phyloP scores from a whole-genome alignment of 2,888 invertebrate species.

The Oscheius sp. region DNA sequence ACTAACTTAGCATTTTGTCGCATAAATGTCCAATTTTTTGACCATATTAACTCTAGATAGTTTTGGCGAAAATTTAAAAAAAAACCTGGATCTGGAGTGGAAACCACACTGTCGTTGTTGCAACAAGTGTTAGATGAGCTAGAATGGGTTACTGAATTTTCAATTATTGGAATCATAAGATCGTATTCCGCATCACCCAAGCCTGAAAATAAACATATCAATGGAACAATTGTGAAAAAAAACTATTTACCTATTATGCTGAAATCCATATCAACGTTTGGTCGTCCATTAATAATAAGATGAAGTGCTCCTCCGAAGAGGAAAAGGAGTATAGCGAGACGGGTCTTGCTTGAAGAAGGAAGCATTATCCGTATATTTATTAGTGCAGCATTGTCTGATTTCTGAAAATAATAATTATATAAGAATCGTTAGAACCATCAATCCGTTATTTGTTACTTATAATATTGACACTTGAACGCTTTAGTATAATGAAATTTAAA shows the following conservation, averaged over 20 bases:
- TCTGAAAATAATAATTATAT: too few species aligned
- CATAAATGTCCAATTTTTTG: conserved; percentile 10
- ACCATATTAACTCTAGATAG: conserved; percentile 14
- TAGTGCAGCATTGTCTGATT: conserved; percentile 5
- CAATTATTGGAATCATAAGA: conserved; percentile 12
- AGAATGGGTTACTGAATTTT: conserved; percentile 10
- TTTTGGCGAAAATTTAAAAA: neutral
- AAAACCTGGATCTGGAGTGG: neutral
- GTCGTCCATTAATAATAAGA: conserved; percentile 17
- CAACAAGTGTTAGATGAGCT: neutral
- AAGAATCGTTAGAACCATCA: too few species aligned
- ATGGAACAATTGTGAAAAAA: neutral
- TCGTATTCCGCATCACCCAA: conserved; percentile 5
- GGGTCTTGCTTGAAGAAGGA: conserved; percentile 1
- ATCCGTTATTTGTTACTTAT: too few species aligned
- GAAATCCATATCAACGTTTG: conserved; percentile 11
- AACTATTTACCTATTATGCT: neutral
- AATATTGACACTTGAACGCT: too few species aligned
- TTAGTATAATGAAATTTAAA: too few species aligned
- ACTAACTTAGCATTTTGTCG: neutral
- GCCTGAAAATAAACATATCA: neutral
- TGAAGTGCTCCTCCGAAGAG: conserved; percentile 17
- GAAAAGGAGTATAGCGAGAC: conserved; percentile 2
- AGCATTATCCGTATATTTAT: conserved; percentile 6
- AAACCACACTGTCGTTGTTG: neutral